These are phyloP conservation scores for Chrysocyon brachyurus DNA, from an alignment of 2,797 vertebrate species.

Conservation along the genomic window DNA sequence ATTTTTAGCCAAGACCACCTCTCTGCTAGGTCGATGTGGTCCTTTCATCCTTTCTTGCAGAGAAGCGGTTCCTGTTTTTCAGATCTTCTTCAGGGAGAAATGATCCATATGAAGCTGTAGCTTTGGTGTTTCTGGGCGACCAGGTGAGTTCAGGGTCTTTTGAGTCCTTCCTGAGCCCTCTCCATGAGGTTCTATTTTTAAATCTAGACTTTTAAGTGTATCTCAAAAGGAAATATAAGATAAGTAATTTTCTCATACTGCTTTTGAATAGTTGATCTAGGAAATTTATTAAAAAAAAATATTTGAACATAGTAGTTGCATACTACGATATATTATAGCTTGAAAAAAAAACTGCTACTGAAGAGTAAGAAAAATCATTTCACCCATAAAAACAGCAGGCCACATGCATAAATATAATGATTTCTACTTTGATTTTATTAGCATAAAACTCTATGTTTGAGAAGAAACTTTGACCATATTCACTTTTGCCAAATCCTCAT, in stretches of 20 bases:
- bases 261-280: background rate
- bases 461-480: background rate
- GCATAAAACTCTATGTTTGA: conserved; percentile 43
- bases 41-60: background rate
- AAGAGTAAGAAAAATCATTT: background rate
- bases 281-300: background rate
- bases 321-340: background rate
- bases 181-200: background rate
- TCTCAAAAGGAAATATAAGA: conserved; percentile 8
- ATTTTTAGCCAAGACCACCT: background rate
- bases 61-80: background rate
- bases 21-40: background rate
- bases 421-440: conserved; percentile 10
- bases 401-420: conserved; percentile 37
- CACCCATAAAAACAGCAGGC: background rate
- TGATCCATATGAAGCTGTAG: background rate
- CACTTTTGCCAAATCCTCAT: conserved; percentile 26
- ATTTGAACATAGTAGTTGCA: background rate
- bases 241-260: background rate
- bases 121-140: background rate
- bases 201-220: background rate
- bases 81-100: background rate
- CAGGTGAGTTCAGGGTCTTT: background rate
- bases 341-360: background rate
- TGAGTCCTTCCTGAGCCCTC: background rate